A percentile compares a stretch with the other conserved stretches of the same genome.
phyloP scores from a whole-genome alignment of 2,888 invertebrate genomes.

The Cataglyphis rosenhaueri region DNA sequence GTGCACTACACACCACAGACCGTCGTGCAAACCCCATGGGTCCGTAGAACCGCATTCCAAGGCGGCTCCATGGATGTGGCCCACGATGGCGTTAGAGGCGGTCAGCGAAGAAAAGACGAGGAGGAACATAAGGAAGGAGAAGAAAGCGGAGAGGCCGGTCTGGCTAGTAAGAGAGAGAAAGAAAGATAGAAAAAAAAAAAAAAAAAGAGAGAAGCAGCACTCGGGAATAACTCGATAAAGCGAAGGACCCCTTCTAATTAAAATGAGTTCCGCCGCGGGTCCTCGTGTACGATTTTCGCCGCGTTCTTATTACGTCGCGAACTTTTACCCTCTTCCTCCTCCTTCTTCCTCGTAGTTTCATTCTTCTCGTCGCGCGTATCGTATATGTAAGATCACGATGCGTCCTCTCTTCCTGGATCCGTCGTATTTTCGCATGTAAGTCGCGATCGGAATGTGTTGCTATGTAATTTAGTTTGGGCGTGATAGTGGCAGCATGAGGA shows the following conservation, averaged over 20 bases:
- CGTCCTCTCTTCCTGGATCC: slow-evolving; percentile 46
- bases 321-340: slow-evolving; percentile 55
- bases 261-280: slow-evolving; percentile 77
- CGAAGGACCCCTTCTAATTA: slow-evolving; percentile 77
- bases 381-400: slow-evolving; percentile 37
- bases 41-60: slow-evolving; percentile 83
- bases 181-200: slow-evolving; percentile 66
- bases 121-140: slow-evolving; percentile 50
- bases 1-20: slow-evolving; percentile 59
- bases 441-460: slow-evolving; percentile 17
- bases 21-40: slow-evolving; percentile 72
- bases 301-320: slow-evolving; percentile 75
- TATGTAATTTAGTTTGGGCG: slow-evolving; percentile 2
- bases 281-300: slow-evolving; percentile 71
- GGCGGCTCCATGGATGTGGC: slow-evolving; percentile 77
- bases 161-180: slow-evolving; percentile 45
- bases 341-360: neutral
- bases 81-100: slow-evolving; percentile 54
- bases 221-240: slow-evolving; percentile 74
- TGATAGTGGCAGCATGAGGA: neutral
- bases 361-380: slow-evolving; percentile 21
- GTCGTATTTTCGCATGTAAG: slow-evolving; percentile 13
- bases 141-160: slow-evolving; percentile 43
- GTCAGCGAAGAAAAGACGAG: slow-evolving; percentile 42
- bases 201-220: slow-evolving; percentile 69